These are phyloP conservation scores for Tragelaphus scriptus DNA, from an alignment of 2,113 vertebrate genomes.

Conservation along the genomic window DNA sequence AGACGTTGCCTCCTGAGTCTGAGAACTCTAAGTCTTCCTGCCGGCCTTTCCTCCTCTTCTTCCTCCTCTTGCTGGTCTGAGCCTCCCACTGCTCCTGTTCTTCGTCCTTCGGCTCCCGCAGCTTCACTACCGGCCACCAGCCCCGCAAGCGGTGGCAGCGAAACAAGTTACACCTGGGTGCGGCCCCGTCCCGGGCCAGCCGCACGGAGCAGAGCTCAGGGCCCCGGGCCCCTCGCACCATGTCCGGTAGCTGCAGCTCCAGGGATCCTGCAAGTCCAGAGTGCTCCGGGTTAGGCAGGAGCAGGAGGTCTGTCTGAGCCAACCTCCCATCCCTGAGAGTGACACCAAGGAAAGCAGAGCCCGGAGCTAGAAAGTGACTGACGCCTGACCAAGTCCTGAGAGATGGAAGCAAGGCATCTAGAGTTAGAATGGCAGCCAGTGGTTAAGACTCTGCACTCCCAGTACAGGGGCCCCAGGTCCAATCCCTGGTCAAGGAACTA, in stretches of 20 bases:
- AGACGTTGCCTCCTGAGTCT: conserved; percentile 84
- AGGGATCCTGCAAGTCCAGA: conserved; percentile 46
- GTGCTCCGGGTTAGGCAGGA: neutral
- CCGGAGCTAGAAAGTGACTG: neutral
- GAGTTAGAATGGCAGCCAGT: neutral
- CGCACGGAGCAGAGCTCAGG: conserved; percentile 84
- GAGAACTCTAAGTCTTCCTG: conserved; percentile 86
- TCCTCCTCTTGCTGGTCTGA: conserved; percentile 74
- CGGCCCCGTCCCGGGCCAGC: conserved; percentile 87
- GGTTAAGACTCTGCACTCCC: neutral
- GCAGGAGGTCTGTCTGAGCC: neutral
- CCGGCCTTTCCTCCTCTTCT: conserved; percentile 78
- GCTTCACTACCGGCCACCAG: conserved; percentile 94
- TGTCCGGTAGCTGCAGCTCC: conserved; percentile 89
- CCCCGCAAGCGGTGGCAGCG: conserved; percentile 89
- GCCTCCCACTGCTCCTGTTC: conserved; percentile 84
- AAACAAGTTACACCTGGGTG: conserved; percentile 91
- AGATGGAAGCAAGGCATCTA: neutral
- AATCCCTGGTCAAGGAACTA: neutral
- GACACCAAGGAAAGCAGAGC: neutral
- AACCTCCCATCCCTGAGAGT: neutral
- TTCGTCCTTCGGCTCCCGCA: conserved; percentile 85
- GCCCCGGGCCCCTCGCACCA: conserved; percentile 87
- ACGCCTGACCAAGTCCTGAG: neutral
- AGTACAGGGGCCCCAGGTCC: neutral